These are phyloP conservation scores for Hylia prasina DNA, from an alignment of 2,113 vertebrate genomes.

Conservation along the genomic window DNA sequence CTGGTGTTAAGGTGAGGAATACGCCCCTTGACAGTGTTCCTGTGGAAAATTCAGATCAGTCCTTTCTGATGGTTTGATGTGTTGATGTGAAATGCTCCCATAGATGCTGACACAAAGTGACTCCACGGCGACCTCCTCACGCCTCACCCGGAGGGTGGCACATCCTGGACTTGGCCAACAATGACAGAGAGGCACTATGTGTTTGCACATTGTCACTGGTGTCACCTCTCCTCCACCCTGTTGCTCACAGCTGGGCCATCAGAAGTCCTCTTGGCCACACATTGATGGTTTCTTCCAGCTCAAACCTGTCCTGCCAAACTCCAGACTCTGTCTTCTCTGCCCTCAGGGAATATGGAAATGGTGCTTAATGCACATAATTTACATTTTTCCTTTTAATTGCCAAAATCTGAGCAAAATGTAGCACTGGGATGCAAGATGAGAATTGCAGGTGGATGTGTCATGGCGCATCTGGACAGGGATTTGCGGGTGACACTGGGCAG, in stretches of 20 bases:
- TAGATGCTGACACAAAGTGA: neutral
- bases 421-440: neutral
- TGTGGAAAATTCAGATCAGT: neutral
- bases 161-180: rapidly evolving
- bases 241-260: neutral
- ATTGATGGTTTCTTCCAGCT: neutral
- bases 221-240: neutral
- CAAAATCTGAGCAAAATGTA: neutral
- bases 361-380: neutral
- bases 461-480: neutral
- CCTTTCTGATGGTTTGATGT: neutral
- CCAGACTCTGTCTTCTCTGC: neutral
- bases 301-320: neutral
- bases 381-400: neutral
- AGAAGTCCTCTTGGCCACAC: neutral
- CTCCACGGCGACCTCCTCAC: neutral
- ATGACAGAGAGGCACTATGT: neutral
- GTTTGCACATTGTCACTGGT: neutral
- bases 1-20: neutral
- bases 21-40: neutral
- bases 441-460: neutral
- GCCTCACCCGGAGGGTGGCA: neutral
- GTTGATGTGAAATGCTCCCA: neutral
- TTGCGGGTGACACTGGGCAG: rapidly evolving
- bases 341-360: neutral